Evolutionary conservation across 2,888 invertebrate genomes (phyloP), one percentile per base, ranked within the genome.

Genomic region (Stegophylla sp.): DNA sequence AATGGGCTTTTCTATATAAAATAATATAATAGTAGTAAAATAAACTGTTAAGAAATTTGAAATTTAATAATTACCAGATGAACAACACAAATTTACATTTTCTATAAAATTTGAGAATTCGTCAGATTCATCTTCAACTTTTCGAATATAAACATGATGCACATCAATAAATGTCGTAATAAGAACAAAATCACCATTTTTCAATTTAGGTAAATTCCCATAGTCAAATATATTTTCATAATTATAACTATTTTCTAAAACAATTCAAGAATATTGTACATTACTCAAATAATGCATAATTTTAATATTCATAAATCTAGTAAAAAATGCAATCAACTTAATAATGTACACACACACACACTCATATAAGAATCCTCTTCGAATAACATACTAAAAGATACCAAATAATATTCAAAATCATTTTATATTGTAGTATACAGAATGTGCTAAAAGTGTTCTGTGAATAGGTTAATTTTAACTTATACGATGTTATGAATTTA

Each of bases 111-210:
- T 41, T 12, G 17, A 23, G 23, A 79, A 51, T 34, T 79, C 61
- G 12, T 61, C 69, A 71, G 0, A 48, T 51, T 51, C 59, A 51
- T 79, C 79, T 61, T 79, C 61, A 48, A 69, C 17, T 61, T 79
- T 79, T n/a, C 71, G 79, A 13, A 79, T 41, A 69, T 20, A 79
- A 1, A 61, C 48, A 26, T 71, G n/a, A 61, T 69, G 71, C 1
- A 69, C 34, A 61, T 79, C 61, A 28, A 34, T 23, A 7, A 79
- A 71, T 41, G 20, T 23, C 12, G n/a, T 48, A 34, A 79, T 79
- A 41, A 34, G 61, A 51, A 79, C 61, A 17, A n/a, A 61, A 61
- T 69, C 79, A 48, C 79, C 79, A 23, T 28, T 71, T 26, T 48
- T 69, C 28, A 79, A 61, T 75, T 7, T 53, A 23, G 61, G n/a